Evolutionary conservation across 1,140 invertebrate genomes (phyloP), one percentile per base, ranked within the genome.

Genomic region (Brachystomella parvula): DNA sequence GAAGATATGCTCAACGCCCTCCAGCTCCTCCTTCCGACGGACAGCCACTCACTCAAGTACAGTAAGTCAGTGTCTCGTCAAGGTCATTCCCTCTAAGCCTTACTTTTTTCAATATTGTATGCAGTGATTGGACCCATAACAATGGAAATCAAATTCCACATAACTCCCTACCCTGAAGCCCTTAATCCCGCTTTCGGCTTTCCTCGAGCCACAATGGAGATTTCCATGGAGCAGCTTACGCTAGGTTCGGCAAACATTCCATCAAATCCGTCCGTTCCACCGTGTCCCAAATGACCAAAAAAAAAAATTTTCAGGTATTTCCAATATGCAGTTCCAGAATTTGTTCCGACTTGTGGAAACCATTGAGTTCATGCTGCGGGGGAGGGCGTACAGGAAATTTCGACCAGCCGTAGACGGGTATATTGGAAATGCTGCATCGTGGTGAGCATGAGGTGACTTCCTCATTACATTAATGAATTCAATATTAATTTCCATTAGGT

Each of bases 101-200:
- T 12, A 60, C 15, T 30, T 60, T 17, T 12, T 17, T 9, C 3
- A 28, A 15, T 30, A 17, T 30, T 28, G 17, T 35, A 79, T 82
- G 26, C 76, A 96, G 92, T 96, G 66, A 75, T 98, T 75, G 91
- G 90, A 49, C 95, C 95, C 63, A 94, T 98, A 70, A 90, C 89
- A 64, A 88, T 91, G 19, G 86, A 87, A 64, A 89, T 91, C 15
- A 88, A 94, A 76, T 79, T 98, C 29, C 86, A 86, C 76, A 78
- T 98, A 26, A 94, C 96, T 79, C 91, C 92, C 39, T 95, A 95
- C 75, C 95, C 95, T 0, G 93, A 97, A 79, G 3, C 57, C 12
- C 12, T 30, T 31, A 2, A 9, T 24, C 12, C 57, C 3, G 2
- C 57, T 12, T 59, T 59, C 21, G 24, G 2, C 29, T 21, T 59